Conservation (phyloP, 2,797 vertebrate species). For the Ctenochaetus hawaiiensis region DNA sequence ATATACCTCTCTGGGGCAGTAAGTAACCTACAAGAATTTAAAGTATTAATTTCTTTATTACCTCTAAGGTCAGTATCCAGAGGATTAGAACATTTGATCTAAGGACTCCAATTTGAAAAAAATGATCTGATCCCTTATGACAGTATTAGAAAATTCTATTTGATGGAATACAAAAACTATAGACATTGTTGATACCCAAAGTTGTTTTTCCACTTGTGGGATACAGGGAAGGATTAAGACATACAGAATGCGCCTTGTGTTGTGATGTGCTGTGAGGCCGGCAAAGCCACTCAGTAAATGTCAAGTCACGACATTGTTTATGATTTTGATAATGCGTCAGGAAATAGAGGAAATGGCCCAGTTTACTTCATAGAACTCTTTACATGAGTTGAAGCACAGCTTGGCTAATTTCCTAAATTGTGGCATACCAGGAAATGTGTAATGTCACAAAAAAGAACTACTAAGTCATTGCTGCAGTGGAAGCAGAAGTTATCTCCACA, state of each 20-base stretch:
- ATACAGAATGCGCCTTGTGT: not conserved
- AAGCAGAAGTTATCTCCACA: not conserved
- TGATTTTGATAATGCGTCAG: not conserved
- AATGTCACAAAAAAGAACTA: not conserved
- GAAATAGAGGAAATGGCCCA: slow-evolving; percentile 1
- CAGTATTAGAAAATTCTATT: not conserved
- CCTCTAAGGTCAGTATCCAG: not conserved
- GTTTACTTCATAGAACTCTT: not conserved
- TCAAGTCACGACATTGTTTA: not conserved
- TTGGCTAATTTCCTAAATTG: not conserved
- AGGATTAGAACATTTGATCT: not conserved
- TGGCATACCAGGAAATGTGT: not conserved
- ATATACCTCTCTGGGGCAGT: slow-evolving; percentile 99
- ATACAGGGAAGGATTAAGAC: not conserved
- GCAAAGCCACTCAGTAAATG: not conserved
- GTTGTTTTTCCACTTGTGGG: not conserved
- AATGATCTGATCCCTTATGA: not conserved
- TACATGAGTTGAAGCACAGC: not conserved
- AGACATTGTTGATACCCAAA: not conserved
- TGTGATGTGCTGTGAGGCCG: not conserved
- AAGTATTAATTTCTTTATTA: not conserved
- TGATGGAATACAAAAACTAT: not conserved
- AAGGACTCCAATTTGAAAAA: not conserved
- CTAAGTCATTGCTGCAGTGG: not conserved
- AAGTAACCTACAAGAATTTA: slow-evolving; percentile 79